Percentiles rank a stretch among this genome's conserved stretches.
These are phyloP conservation scores for Bursaphelenchus mucronatus DNA, from an alignment of 1,140 invertebrate species.

Conservation along the genomic window DNA sequence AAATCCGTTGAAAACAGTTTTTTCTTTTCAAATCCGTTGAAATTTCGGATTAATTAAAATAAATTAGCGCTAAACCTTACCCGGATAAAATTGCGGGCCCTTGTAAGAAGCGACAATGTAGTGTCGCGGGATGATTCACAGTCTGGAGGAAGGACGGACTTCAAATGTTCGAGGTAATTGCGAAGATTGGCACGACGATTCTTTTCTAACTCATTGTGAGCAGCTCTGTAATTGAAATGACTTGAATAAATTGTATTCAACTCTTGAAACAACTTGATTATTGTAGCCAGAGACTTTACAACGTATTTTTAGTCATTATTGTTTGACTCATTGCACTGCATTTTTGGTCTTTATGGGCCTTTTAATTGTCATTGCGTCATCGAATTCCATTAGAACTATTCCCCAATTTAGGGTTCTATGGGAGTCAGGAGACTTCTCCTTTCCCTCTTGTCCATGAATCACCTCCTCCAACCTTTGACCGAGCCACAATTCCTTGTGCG, in stretches of 20 bases:
- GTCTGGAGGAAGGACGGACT: slow-evolving; percentile 52
- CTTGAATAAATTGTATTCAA: neutral
- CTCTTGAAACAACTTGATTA: no score
- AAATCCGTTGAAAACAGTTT: neutral
- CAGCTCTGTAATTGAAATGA: slow-evolving; percentile 49
- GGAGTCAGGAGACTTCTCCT: no score
- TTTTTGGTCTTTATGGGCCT: no score
- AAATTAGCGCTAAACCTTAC: slow-evolving; percentile 33
- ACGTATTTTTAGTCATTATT: no score
- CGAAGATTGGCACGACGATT: slow-evolving; percentile 57
- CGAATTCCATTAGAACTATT: no score
- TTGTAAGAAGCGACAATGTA: slow-evolving; percentile 54
- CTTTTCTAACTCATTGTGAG: slow-evolving; percentile 60
- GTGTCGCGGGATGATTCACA: slow-evolving; percentile 52
- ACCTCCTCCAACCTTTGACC: no score
- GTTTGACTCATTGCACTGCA: no score
- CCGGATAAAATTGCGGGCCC: slow-evolving; percentile 55
- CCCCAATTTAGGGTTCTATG: no score
- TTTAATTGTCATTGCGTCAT: no score
- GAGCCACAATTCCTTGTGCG: no score
- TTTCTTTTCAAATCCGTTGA: neutral
- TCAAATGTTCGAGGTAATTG: slow-evolving; percentile 49
- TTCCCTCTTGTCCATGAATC: no score
- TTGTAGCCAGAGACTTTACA: no score
- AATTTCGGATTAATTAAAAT: slow-evolving; percentile 9